Evolutionary conservation across 2,797 vertebrate genomes (phyloP).

Genomic region (Spondyliosoma cantharus): DNA sequence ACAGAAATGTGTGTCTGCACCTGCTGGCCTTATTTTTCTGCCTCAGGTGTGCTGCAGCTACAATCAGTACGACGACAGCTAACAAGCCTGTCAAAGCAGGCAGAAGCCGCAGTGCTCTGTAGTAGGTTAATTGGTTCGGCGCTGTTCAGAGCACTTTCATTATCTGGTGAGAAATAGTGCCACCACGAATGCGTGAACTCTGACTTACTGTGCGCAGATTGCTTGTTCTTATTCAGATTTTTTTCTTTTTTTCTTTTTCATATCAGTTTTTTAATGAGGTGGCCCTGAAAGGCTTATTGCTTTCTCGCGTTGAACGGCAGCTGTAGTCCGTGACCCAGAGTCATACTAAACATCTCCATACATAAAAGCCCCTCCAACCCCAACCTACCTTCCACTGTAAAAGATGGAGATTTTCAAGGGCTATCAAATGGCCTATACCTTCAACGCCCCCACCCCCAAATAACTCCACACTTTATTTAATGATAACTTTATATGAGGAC

Average conservation of each 20-base stretch:
- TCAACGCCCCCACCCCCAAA: too few relatives aligned
- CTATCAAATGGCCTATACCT: too few relatives aligned
- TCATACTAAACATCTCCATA: too few relatives aligned
- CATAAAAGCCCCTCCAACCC: too few relatives aligned
- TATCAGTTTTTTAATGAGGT: not conserved
- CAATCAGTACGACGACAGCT: constrained; percentile 19
- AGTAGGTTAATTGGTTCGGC: constrained; percentile 53
- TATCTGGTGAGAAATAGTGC: constrained; percentile 29
- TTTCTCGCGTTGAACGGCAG: not conserved
- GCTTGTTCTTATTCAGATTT: not conserved
- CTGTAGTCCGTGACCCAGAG: not conserved
- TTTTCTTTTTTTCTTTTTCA: too few relatives aligned
- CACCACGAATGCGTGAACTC: constrained; percentile 22
- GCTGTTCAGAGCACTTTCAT: constrained; percentile 48
- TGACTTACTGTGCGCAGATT: constrained; percentile 16
- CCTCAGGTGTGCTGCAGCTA: constrained; percentile 51
- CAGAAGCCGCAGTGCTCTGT: constrained; percentile 18
- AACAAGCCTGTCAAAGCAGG: constrained; percentile 50
- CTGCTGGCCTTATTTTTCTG: constrained; percentile 33
- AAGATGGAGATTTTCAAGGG: too few relatives aligned
- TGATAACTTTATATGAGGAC: too few relatives aligned
- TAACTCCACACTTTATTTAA: too few relatives aligned
- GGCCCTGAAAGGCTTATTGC: not conserved
- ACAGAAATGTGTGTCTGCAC: constrained; percentile 3
- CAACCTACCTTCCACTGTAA: too few relatives aligned